Base-by-base conservation (phyloP, 2,888 invertebrate genomes). In the Gastracanthus pulcherrimus region DNA sequence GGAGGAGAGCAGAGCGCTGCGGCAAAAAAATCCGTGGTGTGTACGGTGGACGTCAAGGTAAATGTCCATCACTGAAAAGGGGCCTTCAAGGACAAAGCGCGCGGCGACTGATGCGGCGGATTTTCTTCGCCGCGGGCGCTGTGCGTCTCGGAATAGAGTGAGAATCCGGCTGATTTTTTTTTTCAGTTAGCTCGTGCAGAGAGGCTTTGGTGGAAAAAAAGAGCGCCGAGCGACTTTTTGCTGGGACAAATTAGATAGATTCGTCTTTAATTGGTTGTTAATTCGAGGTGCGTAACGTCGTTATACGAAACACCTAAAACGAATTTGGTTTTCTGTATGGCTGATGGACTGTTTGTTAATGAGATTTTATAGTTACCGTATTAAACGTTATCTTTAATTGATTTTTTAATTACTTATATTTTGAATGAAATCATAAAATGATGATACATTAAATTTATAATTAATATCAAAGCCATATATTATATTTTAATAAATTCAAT, bases 131-230 rank as follows among this genome's bases (percentile, higher is more conserved):
- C 0, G 23, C 3, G 0, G 23, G 51, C 51, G 23, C 7, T 26
- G 26, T 7, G 45, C n/a, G 2, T 58, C 66, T 19, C 6, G 45
- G 55, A 58, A 67, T 58, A 58, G 66, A 74, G 64, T 51, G 62
- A 55, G 71, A 69, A 58, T n/a, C n/a, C n/a, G n/a, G n/a, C 69
- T 7, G 48, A 60, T 69, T 60, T 62, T 60, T 76, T 41, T 45
- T 9, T 23, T 19, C 41, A 23, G 6, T 62, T 55, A 19, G 58
- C 58, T 34, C 45, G 34, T 64, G 23, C n/a, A 69, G 3, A 58
- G n/a, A 4, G 5, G 5, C 26, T 31, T 48, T 70, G 67, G 69
- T 23, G 11, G 38, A 51, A 2, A 9, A 6, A 11, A 23, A 6
- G n/a, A 9, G 51, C 3, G 51, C 2, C 13, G 19, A 16, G 29